Evolutionary conservation across 2,888 invertebrate genomes (phyloP), one percentile per base, ranked within the genome.

Genomic region (Leucozona laternaria): DNA sequence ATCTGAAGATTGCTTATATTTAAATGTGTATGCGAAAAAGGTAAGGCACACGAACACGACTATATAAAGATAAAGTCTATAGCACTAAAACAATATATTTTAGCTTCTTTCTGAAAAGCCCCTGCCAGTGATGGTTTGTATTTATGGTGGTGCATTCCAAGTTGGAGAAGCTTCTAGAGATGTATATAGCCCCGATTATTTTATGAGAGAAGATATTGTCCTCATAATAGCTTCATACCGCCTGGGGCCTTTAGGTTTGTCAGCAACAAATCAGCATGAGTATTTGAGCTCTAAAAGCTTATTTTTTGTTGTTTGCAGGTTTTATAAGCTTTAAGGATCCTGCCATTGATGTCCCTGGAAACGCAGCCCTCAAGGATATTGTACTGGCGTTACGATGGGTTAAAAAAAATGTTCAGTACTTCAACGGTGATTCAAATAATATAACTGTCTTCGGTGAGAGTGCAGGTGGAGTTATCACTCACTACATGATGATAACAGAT

Each of bases 291-390:
- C 17, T 22, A 17, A 20, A 5, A 2, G 2, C 4, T 13, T n/a
- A 17, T 2, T 50, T 8, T 17, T n/a, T 28, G n/a, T 31, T 31
- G 4, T 28, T 0, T 28, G 0, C 20, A 94, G 94, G 94, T 50
- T 94, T 94, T 78, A 89, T 94, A 15, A 92, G 92, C 71, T 88
- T 94, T 1, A 91, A 93, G 40, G 92, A 93, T 31, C 90, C 93
- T 3, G 89, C 90, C 1, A 87, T 94, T 0, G 92, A 92, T 76
- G 92, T 94, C 10, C 93, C 94, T 5, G 94, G 94, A 2, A 94
- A 94, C 89, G 94, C 94, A 5, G 94, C 93, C 0, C 91, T 94
- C 0, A 94, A 94, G 90, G 94, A 94, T 90, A 93, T 93, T 90
- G 92, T 93, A 2, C 87, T 94, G 90, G 94, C 93, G 0, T 89